Evolutionary conservation across 1,140 invertebrate genomes (phyloP), one percentile per base, ranked within the genome.

Genomic region (Pantala flavescens): DNA sequence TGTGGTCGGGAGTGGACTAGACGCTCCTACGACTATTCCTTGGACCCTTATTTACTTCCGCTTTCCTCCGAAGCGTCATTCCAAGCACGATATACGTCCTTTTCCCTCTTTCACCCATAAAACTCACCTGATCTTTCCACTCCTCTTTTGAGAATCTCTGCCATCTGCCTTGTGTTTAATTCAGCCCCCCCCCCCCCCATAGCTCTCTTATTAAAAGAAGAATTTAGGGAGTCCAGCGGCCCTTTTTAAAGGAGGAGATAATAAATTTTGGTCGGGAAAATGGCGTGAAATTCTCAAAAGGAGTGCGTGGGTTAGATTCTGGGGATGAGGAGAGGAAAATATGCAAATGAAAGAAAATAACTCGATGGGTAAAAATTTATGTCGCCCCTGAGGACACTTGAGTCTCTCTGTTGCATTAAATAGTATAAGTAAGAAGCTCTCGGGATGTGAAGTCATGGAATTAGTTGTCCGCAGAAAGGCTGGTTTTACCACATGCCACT

Each of bases 131-230:
- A 63, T 63, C 49, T 63, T 63, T 14, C 49, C 49, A 63, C 49
- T 21, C 49, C 49, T 63, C 49, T 63, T 21, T 21, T 63, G 14
- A 16, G n/a, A 16, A 36, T 36, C 28, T 9, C 28, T 36, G 28
- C 49, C 49, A 63, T 21, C 49, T 63, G n/a, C 49, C 49, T 63
- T 63, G 49, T 63, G 49, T 63, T 63, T 63, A 19, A 63, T 63
- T 63, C 49, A 63, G n/a, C 3, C n/a, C 49, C 12, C 49, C 49
- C 43, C 43, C n/a, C 12, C 12, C 49, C 49, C 49, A 63, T 21
- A 63, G 14, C 12, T 16, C 49, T 63, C 49, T 63, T 63, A 63
- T 21, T 63, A 63, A 63, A 63, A 63, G 49, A 21, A 63, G 49
- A 63, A 63, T 63, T 63, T 63, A 63, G n/a, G 49, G 49, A 63